Conservation (phyloP, 1,140 invertebrate species). For the Carcinoscorpius rotundicauda region DNA sequence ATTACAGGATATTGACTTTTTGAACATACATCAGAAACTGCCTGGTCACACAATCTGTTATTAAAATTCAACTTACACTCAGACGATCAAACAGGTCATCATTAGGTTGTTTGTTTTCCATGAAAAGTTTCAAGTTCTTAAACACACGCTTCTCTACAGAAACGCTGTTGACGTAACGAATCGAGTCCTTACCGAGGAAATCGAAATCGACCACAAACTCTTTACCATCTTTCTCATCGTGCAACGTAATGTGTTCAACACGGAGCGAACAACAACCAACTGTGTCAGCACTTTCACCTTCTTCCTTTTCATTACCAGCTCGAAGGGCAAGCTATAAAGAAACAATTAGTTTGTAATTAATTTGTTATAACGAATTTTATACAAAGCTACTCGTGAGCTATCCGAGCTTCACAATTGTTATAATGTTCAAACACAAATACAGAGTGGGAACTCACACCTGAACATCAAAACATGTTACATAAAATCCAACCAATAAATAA, state of each 20-base stretch:
- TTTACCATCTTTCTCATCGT: conserved; percentile 73
- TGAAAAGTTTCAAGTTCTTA: conserved; percentile 93
- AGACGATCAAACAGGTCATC: conserved; percentile 96
- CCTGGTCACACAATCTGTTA: no score
- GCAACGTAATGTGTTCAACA: conserved; percentile 86
- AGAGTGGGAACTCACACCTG: no score
- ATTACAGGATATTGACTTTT: no score
- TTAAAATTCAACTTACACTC: background rate
- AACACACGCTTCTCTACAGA: conserved; percentile 95
- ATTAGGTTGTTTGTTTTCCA: conserved; percentile 84
- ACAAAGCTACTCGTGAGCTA: no score
- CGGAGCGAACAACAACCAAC: conserved; percentile 99
- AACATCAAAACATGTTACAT: no score
- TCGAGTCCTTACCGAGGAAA: conserved; percentile 89
- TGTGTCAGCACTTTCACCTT: conserved; percentile 90
- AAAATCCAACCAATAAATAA: no score
- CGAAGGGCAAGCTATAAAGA: conserved; percentile 71
- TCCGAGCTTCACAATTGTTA: background rate
- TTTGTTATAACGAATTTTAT: background rate
- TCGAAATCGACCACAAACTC: conserved; percentile 95
- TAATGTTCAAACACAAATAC: background rate
- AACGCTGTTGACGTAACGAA: conserved; percentile 93
- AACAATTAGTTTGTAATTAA: background rate
- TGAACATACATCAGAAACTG: no score
- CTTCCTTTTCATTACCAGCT: conserved; percentile 99